Evolutionary conservation across 2,888 invertebrate genomes (phyloP), one percentile per base, ranked within the genome.

Genomic region (Athripsodes cinereus): DNA sequence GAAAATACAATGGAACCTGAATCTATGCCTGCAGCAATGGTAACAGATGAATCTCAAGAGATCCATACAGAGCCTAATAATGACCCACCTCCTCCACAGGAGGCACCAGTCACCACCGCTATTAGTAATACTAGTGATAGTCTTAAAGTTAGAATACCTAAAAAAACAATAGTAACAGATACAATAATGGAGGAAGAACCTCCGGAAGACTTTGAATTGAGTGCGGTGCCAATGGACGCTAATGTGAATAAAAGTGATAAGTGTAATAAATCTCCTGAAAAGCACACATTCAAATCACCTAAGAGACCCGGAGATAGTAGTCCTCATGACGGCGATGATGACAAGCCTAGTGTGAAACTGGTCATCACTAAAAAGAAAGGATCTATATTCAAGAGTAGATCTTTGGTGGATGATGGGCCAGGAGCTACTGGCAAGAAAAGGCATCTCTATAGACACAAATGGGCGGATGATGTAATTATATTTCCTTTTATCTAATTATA

Each of bases 331-430:
- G 65, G 65, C 10, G 70, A 73, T 52, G 79, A 79, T 34, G 79
- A 81, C 40, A 78, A 79, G 63, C 78, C 81, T 50, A 74, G 83
- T 69, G 86, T 85, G 19, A 88, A 88, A 68, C 70, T 88, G 63
- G 84, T 87, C 18, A 87, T 88, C 63, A 86, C 86, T 1, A 88
- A 87, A 70, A 92, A 91, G 71, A 92, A 93, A 69, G 92, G 92
- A 50, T 92, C 92, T 67, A 92, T 93, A 70, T 93, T 93, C 69
- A 93, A 93, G 69, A 91, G 91, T 68, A 84, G 92, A 58, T 86
- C 86, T 13, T 72, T 86, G 64, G 82, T 85, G 16, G 80, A 83
- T 64, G 84, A 85, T 64, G 84, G 83, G 55, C 77, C 81, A 10
- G 66, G 78, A 61, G 81, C 80, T 19, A 85, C 84, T 56, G 75